Base-by-base conservation (phyloP, 1,140 invertebrate species). In the Apis florea region DNA sequence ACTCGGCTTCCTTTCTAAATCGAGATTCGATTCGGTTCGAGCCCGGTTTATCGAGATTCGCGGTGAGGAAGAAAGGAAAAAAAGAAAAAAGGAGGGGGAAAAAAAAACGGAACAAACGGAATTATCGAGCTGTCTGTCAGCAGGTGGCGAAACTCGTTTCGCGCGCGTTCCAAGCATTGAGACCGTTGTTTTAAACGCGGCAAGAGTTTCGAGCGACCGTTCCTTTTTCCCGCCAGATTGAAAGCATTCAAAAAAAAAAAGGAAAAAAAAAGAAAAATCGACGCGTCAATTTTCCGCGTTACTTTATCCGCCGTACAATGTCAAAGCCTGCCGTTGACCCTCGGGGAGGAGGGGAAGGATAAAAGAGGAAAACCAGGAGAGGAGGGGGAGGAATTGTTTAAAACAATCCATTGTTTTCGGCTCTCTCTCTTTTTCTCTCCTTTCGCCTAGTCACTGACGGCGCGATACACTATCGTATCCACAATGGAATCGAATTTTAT, bases 1-100 rank as follows among this genome's bases (percentile, higher is more conserved):
- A 5, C 2, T 40, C 31, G 31, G 31, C 5, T 40, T 40, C 31
- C 31, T 40, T 40, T 40, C 31, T n/a, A n/a, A n/a, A n/a, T n/a
- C n/a, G n/a, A n/a, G n/a, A n/a, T n/a, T n/a, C n/a, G n/a, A n/a
- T n/a, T n/a, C n/a, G n/a, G n/a, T n/a, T n/a, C n/a, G n/a, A n/a
- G n/a, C n/a, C n/a, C n/a, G n/a, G n/a, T n/a, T n/a, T n/a, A n/a
- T n/a, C n/a, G n/a, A n/a, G n/a, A n/a, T n/a, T n/a, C n/a, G n/a
- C n/a, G n/a, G n/a, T n/a, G n/a, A n/a, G n/a, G n/a, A n/a, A n/a
- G n/a, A n/a, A n/a, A n/a, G n/a, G n/a, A n/a, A n/a, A n/a, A n/a
- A n/a, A 31, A 2, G n/a, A n/a, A n/a, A n/a, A n/a, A n/a, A 21
- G 11, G 9, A 19, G 1, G 13, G 2, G 4, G 0, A 0, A 19